Percentiles rank a stretch among this genome's conserved stretches.
Conservation (phyloP, 2,113 vertebrate genomes). For the Nycticorax nycticorax region DNA sequence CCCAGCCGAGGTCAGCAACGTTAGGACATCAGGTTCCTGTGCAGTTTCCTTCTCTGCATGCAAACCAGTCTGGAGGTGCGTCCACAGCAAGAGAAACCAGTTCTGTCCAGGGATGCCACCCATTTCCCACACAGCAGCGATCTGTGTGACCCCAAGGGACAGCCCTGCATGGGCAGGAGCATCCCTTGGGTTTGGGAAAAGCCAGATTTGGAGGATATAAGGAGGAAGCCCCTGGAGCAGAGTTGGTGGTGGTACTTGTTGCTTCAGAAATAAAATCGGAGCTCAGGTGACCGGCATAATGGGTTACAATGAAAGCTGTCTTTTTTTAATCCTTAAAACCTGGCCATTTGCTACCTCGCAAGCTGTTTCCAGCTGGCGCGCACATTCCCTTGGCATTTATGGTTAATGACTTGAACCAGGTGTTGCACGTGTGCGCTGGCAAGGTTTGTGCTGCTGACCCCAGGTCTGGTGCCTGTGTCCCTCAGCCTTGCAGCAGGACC, state of each 20-base stretch:
- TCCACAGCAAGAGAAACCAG: background rate
- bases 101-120: fast-evolving
- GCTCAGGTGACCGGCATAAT: background rate
- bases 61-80: background rate
- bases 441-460: background rate
- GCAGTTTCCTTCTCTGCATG: background rate
- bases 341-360: background rate
- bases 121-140: background rate
- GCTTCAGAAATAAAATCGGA: background rate
- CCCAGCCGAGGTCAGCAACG: background rate
- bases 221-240: background rate
- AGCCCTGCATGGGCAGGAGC: fast-evolving
- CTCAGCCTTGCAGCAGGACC: background rate
- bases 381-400: background rate
- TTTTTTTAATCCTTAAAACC: background rate
- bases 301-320: background rate
- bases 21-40: background rate
- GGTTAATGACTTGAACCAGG: background rate
- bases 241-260: background rate
- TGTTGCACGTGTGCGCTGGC: background rate
- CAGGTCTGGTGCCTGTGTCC: background rate
- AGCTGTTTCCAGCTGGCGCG: background rate
- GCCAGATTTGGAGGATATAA: background rate
- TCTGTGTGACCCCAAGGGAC: background rate
- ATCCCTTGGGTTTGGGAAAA: background rate